Evolutionary conservation across 2,888 invertebrate species (phyloP).

Genomic region (Drosophila subquinaria): DNA sequence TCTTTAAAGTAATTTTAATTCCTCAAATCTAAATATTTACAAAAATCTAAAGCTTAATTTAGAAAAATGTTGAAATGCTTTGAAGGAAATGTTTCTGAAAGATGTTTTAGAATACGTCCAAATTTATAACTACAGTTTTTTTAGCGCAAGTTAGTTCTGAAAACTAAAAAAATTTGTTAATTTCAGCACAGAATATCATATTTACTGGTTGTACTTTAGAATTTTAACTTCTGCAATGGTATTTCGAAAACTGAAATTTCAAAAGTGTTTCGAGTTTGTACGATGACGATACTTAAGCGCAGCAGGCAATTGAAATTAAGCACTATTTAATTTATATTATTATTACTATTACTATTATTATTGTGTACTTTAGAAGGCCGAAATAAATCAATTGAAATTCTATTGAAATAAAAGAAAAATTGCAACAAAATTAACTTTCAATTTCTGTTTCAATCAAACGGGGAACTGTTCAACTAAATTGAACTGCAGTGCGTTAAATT

Average conservation of each 20-base stretch:
- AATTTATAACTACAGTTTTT: too few relatives aligned
- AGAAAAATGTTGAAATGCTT: background rate
- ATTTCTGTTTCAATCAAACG: conserved; percentile 10
- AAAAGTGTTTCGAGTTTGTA: conserved; percentile 43
- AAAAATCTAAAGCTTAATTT: background rate
- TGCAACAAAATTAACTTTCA: conserved; percentile 29
- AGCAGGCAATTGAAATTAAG: conserved; percentile 70
- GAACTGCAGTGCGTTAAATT: conserved; percentile 79
- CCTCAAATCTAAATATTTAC: background rate
- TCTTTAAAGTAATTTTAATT: background rate
- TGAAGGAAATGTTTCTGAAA: background rate
- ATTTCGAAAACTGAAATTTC: conserved; percentile 20
- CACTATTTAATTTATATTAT: conserved; percentile 74
- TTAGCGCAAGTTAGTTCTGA: too few relatives aligned
- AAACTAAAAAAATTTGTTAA: background rate
- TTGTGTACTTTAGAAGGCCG: conserved; percentile 60
- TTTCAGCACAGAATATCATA: background rate
- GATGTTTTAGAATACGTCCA: background rate
- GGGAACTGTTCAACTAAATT: conserved; percentile 57
- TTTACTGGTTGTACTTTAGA: background rate
- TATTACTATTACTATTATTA: conserved; percentile 54
- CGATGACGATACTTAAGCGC: conserved; percentile 69
- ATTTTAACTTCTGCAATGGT: conserved; percentile 30
- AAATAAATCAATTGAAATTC: conserved; percentile 61
- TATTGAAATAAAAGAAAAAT: conserved; percentile 59